Conservation (phyloP, 2,888 invertebrate species). For the Himalopsyche kuldschensis region DNA sequence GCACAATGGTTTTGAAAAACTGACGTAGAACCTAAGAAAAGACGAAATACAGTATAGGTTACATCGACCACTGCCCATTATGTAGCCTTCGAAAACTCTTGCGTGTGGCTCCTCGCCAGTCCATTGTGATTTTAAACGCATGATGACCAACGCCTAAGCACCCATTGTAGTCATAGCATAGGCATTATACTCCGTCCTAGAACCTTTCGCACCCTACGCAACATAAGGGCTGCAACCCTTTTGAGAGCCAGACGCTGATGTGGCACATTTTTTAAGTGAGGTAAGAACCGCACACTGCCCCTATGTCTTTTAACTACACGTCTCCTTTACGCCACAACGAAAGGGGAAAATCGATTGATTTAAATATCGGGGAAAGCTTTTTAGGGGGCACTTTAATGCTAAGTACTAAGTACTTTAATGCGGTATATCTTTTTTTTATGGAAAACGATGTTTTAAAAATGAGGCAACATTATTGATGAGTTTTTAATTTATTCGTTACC, state of each 20-base stretch:
- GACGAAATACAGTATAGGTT: too few species aligned
- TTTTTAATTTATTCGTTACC: background rate
- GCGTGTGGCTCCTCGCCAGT: background rate
- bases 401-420: background rate
- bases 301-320: background rate
- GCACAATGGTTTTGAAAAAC: too few species aligned
- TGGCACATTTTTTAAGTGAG: slow-evolving; percentile 1
- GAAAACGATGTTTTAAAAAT: background rate
- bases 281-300: background rate
- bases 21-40: too few species aligned
- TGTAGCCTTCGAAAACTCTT: background rate
- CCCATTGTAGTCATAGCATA: background rate
- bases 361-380: background rate
- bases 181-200: background rate
- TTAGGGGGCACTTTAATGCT: background rate
- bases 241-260: background rate
- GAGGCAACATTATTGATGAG: background rate
- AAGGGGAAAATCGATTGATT: background rate
- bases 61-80: background rate
- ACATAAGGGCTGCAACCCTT: background rate
- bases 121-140: background rate
- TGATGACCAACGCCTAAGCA: background rate
- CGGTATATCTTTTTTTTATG: background rate
- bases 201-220: background rate
- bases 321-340: background rate